These are phyloP conservation scores for Molossus molossus DNA, from an alignment of 2,797 vertebrate genomes.

Conservation along the genomic window DNA sequence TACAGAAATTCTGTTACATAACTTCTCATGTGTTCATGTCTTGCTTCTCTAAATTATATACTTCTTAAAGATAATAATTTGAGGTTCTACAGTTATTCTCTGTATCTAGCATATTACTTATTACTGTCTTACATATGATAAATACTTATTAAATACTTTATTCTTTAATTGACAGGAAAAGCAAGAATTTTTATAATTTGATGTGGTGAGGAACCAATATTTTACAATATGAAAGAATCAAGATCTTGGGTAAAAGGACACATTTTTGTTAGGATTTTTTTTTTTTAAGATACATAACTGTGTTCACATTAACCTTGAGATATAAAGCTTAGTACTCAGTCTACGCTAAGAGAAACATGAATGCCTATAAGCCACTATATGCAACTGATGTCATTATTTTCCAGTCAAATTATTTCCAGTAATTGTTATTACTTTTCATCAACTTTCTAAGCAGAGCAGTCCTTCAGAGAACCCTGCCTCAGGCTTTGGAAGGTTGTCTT, in stretches of 20 bases:
- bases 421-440: background rate
- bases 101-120: background rate
- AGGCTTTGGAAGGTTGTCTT: background rate
- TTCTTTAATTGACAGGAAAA: slow-evolving; percentile 57
- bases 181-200: slow-evolving; percentile 14
- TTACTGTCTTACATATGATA: slow-evolving; percentile 14
- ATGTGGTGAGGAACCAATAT: background rate
- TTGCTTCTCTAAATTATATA: slow-evolving; percentile 39
- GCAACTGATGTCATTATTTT: background rate
- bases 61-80: slow-evolving; percentile 30
- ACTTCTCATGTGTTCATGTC: background rate
- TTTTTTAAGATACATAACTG: background rate
- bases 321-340: slow-evolving; percentile 52
- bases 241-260: background rate
- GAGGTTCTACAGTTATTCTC: background rate
- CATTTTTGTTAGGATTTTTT: slow-evolving; percentile 8
- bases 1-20: background rate
- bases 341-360: slow-evolving; percentile 74
- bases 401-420: background rate
- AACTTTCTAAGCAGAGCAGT: background rate
- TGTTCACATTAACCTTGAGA: slow-evolving; percentile 54
- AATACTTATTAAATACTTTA: background rate
- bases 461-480: background rate
- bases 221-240: slow-evolving; percentile 41
- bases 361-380: background rate